Evolutionary conservation across 35 echinoderm and acorn worm genomes (phyloP), one percentile per base, ranked within the genome.

Genomic region (Stichopus chloronotus): DNA sequence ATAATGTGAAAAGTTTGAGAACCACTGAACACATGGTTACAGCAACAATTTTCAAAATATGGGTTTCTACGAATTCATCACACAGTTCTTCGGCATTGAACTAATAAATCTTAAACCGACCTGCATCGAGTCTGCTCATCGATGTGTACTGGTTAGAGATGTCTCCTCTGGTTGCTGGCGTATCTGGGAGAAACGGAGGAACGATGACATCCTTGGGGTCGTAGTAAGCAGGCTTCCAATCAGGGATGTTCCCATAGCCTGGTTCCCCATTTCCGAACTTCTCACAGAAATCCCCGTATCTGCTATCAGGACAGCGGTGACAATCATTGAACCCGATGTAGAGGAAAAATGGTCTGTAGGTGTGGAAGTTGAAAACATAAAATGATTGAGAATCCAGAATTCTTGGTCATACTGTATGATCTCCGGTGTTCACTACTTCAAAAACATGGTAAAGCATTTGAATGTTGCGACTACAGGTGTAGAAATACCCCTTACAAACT

Each of bases 291-390:
- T 92, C 72, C n/a, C 97, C 97, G 21, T 90, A 94, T 9, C 56
- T 74, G 30, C 65, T 76, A 16, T 78, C 92, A 6, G 78, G 93
- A 53, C 97, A 99, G 20, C 97, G 97, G 90, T 99, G 97, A 21
- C 88, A 87, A 78, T 99, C 97, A 78, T 96, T 96, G 82, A 99
- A 96, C 7, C 93, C 97, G 52, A 99, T 93, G 88, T 99, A 99
- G 59, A 99, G 92, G 23, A 99, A 83, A 63, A 99, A 99, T 56
- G 95, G 95, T 13, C 97, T 96, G 78, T 60, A 63, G 56, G n/a
- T 11, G 65, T 71, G n/a, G n/a, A 71, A 71, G n/a, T 11, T n/a
- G n/a, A n/a, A 13, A 71, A 71, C n/a, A 2, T n/a, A 4, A 71
- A 2, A 71, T n/a, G n/a, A 71, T 11, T 13, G 65, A 71, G n/a